Evolutionary conservation across 1,140 invertebrate species (phyloP).

Genomic region (Helicorthomorpha holstii): DNA sequence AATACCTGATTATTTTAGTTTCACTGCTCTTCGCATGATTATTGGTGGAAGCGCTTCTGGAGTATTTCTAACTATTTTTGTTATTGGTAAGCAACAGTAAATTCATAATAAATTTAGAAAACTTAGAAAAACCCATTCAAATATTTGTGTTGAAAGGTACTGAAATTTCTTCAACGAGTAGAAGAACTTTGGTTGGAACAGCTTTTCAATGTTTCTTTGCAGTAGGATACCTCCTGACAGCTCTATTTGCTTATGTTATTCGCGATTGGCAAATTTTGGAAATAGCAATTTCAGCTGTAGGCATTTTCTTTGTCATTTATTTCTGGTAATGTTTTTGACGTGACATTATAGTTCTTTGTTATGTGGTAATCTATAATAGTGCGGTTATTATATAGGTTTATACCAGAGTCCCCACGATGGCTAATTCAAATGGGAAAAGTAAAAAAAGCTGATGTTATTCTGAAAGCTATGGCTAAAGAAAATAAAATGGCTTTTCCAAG

Average conservation of each 20-base stretch:
- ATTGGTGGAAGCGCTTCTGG: constrained; percentile 57
- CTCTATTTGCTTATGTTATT: constrained; percentile 49
- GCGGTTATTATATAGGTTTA: constrained; percentile 10
- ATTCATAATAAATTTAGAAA: not conserved
- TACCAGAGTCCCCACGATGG: constrained; percentile 74
- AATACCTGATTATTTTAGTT: constrained; percentile 47
- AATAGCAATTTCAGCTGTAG: constrained; percentile 51
- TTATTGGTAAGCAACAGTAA: constrained; percentile 39
- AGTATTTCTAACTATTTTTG: constrained; percentile 59
- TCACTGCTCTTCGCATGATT: constrained; percentile 43
- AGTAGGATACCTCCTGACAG: constrained; percentile 50
- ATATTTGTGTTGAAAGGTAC: constrained; percentile 36
- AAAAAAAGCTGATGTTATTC: constrained; percentile 44
- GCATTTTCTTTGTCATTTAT: constrained; percentile 50
- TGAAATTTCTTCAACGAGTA: constrained; percentile 63
- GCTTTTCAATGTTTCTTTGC: constrained; percentile 62
- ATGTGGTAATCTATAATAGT: no score
- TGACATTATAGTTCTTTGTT: no score
- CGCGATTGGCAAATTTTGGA: constrained; percentile 55
- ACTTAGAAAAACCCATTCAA: not conserved
- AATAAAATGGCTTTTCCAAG: constrained; percentile 34
- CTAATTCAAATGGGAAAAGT: constrained; percentile 50
- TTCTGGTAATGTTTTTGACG: constrained; percentile 57
- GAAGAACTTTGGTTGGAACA: constrained; percentile 52
- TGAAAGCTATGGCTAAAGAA: constrained; percentile 47